Evolutionary conservation across 2,797 vertebrate genomes (phyloP).

Genomic region (Hyperoplus immaculatus): DNA sequence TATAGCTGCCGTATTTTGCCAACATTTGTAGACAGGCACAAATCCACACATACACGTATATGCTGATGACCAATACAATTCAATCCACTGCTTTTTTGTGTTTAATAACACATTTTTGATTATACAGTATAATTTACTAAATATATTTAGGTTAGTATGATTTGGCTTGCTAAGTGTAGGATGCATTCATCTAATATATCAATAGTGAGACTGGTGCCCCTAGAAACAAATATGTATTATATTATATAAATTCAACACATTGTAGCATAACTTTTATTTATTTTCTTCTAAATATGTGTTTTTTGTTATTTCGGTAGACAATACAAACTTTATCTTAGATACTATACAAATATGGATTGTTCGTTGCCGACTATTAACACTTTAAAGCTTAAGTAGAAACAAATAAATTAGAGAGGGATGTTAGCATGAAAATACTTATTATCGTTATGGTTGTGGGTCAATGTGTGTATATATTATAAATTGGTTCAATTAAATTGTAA

Average conservation of each 20-base stretch:
- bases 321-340: background rate
- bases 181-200: too few species aligned
- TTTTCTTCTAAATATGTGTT: background rate
- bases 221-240: background rate
- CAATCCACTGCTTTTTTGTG: background rate
- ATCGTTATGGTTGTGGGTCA: background rate
- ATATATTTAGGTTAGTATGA: too few species aligned
- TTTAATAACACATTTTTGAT: background rate
- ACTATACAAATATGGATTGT: background rate
- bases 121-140: too few species aligned
- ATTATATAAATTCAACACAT: background rate
- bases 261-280: background rate
- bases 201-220: too few species aligned
- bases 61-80: background rate
- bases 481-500: background rate
- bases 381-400: background rate
- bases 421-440: background rate
- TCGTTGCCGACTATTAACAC: background rate
- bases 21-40: background rate
- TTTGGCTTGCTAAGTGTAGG: too few species aligned
- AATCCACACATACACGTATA: background rate
- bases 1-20: background rate
- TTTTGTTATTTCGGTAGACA: background rate
- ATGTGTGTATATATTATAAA: background rate
- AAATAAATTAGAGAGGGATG: background rate